These are phyloP conservation scores for Xiphorhynchus erythropygius DNA, from an alignment of 2,797 vertebrate species.

Conservation along the genomic window DNA sequence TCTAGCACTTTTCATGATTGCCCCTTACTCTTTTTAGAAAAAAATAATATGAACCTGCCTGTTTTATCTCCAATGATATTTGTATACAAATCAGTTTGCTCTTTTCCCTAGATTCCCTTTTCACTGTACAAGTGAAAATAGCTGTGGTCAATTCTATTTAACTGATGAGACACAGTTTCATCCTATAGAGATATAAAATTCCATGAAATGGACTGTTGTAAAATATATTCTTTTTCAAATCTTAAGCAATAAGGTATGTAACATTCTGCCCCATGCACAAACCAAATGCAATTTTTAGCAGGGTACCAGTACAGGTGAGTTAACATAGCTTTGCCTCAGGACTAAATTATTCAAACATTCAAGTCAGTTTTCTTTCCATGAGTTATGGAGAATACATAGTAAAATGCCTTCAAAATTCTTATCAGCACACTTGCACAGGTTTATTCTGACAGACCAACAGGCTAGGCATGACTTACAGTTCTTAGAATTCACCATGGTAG, in stretches of 20 bases:
- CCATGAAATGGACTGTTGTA: not conserved
- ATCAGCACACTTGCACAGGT: not conserved
- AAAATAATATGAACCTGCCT: not conserved
- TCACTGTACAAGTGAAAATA: not conserved
- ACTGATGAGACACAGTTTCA: not conserved
- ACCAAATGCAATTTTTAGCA: not conserved
- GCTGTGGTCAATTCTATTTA: not conserved
- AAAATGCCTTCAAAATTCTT: slow-evolving; percentile 29
- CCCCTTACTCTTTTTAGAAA: not conserved
- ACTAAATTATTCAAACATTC: not conserved
- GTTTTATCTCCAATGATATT: not conserved
- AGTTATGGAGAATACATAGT: not conserved
- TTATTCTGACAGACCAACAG: not conserved
- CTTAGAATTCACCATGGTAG: not conserved
- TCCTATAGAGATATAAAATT: not conserved
- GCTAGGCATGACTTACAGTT: not conserved
- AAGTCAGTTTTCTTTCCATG: not conserved
- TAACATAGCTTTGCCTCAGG: not conserved
- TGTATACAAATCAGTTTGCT: not conserved
- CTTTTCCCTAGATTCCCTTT: not conserved
- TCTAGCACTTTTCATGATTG: not conserved
- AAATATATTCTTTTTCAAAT: not conserved
- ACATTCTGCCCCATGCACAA: not conserved
- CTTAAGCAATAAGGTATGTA: not conserved
- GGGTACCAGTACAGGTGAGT: not conserved